A percentile compares a stretch with the other conserved stretches of the same genome.
phyloP scores from a whole-genome alignment of 2,888 invertebrate genomes.

The Heliconius ethilla region DNA sequence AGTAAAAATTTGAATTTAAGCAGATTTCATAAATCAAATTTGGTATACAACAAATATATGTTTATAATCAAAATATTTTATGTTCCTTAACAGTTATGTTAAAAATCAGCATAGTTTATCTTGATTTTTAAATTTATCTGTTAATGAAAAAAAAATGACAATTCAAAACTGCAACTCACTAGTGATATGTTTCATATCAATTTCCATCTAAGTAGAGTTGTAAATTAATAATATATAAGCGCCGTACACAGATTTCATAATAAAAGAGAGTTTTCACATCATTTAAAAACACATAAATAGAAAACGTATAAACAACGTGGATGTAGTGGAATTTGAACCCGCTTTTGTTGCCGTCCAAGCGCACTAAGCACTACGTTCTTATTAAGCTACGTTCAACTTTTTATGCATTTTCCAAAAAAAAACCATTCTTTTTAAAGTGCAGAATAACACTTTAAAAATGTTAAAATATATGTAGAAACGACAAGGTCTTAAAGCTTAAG shows the following conservation, averaged over 20 bases:
- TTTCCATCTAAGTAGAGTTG: neutral
- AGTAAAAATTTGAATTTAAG: neutral
- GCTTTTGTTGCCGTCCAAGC: too few species aligned
- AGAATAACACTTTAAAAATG: neutral
- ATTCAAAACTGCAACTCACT: neutral
- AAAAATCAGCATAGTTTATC: neutral
- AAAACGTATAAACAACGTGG: too few species aligned
- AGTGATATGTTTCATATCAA: neutral
- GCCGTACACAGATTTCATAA: too few species aligned
- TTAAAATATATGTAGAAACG: neutral
- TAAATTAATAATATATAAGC: neutral
- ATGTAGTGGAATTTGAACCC: too few species aligned
- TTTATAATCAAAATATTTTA: neutral
- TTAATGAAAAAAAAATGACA: neutral
- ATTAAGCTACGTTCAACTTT: too few species aligned
- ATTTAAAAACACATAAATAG: too few species aligned
- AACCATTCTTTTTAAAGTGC: too few species aligned
- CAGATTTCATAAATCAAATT: neutral
- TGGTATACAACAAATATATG: neutral
- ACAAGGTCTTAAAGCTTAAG: neutral
- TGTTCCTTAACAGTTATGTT: neutral
- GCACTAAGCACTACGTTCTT: too few species aligned
- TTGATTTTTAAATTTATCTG: neutral
- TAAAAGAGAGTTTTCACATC: too few species aligned
- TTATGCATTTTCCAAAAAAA: too few species aligned